Evolutionary conservation across 2,113 vertebrate species (phyloP), one percentile per base, ranked within the genome.

Genomic region (Spea multiplicata): DNA sequence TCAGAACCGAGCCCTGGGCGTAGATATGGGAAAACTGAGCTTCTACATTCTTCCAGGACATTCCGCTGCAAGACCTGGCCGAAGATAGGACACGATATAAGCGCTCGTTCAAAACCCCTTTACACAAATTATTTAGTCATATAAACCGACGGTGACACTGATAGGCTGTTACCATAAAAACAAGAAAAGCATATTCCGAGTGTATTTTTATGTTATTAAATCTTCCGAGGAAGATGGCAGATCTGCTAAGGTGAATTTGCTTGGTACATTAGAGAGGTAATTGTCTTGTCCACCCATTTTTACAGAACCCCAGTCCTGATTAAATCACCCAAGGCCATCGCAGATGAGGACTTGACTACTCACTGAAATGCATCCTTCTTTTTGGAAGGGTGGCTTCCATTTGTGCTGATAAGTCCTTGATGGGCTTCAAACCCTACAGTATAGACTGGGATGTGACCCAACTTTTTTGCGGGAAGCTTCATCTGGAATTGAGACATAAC

Each of bases 391-490:
- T 89, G 86, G 12, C 82, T 82, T 45, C 89, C 88, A 44, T 86
- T 91, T 83, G 90, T 81, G 45, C 80, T 50, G 59, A 87, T 77
- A 0, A 75, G 74, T 73, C 84, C 84, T 0, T 75, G 88, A 47
- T 85, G 85, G 86, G 87, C 95, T 84, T 98, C 95, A 48, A 98
- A 97, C 69, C 97, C 96, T 82, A 99, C 88, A 0, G 94, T 93
- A 70, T 98, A 98, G 71, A 99, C 96, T 0, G 97, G 97, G 82
- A 98, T 97, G 83, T 98, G 96, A 8, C 94, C 96, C 84, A 96
- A 86, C 91, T 98, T 98, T 91, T 98, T 98, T 3, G 95, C 96
- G 66, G 97, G 97, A 76, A 98, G 95, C 92, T 97, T 97, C 92
- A 99, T 97, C 97, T 99, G 87, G 8, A 9, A 53, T 50, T 6